These are phyloP conservation scores for Pelodiscus sinensis DNA, from an alignment of 2,113 vertebrate genomes.

Conservation along the genomic window DNA sequence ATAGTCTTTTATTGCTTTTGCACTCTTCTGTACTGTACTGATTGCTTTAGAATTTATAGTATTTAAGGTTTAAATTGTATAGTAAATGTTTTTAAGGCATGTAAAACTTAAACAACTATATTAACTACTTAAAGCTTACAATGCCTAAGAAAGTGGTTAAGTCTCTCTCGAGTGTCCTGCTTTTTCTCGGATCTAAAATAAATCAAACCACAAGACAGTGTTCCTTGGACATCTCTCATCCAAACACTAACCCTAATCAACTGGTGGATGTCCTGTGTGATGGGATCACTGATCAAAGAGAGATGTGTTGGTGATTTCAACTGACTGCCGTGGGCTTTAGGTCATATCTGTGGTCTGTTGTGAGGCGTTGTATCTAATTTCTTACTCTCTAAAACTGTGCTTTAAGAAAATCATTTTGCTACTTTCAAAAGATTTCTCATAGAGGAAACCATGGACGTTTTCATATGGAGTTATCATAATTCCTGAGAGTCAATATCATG, in stretches of 20 bases:
- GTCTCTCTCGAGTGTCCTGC: too few relatives aligned
- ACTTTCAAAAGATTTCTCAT: not conserved
- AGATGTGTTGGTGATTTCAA: not conserved
- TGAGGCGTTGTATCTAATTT: not conserved
- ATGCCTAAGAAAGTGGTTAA: too few relatives aligned
- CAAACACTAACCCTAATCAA: not conserved
- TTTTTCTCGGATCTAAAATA: too few relatives aligned
- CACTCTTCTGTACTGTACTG: too few relatives aligned
- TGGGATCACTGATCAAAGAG: not conserved
- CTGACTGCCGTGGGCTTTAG: not conserved
- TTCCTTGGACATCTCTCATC: not conserved
- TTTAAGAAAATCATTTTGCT: not conserved
- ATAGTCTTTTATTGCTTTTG: too few relatives aligned
- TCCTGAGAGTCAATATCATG: not conserved
- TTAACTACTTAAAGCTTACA: too few relatives aligned
- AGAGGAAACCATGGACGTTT: not conserved
- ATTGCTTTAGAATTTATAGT: too few relatives aligned
- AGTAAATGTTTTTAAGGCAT: too few relatives aligned
- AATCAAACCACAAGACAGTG: too few relatives aligned
- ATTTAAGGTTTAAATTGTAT: too few relatives aligned
- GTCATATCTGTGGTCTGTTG: not conserved
- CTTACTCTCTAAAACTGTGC: not conserved
- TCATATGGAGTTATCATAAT: not conserved
- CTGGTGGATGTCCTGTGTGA: not conserved
- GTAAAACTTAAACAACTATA: too few relatives aligned